A percentile compares a stretch with the other conserved stretches of the same genome.
Conservation (phyloP, 2,888 invertebrate genomes). For the Archaeoteleia sp. region DNA sequence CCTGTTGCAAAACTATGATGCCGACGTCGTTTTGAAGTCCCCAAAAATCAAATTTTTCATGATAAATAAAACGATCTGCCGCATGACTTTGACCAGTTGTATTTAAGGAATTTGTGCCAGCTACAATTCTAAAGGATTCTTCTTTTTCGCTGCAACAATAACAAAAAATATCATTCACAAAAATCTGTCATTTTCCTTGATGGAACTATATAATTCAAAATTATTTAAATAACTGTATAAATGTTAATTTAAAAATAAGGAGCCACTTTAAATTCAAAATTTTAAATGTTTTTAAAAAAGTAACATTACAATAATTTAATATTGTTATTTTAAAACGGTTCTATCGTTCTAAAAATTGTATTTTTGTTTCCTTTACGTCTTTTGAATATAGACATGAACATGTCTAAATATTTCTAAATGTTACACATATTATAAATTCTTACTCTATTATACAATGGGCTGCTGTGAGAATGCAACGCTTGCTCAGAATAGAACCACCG, state of each 20-base stretch:
- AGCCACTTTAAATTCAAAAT: no score
- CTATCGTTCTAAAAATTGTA: no score
- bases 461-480: slow-evolving; percentile 38
- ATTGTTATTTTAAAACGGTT: no score
- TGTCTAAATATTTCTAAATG: not conserved
- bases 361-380: no score
- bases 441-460: slow-evolving; percentile 15
- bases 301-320: no score
- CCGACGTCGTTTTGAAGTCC: slow-evolving; percentile 60
- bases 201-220: no score
- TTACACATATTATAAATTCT: not conserved
- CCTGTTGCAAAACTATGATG: slow-evolving; percentile 56
- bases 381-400: not conserved
- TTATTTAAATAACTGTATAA: no score
- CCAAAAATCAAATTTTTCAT: slow-evolving; percentile 37
- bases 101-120: slow-evolving; percentile 48
- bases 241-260: no score
- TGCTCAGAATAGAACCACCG: slow-evolving; percentile 44
- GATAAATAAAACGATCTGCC: slow-evolving; percentile 13
- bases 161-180: no score
- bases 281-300: no score
- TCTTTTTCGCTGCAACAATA: slow-evolving; percentile 45
- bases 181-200: no score
- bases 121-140: no score
- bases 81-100: slow-evolving; percentile 40